A percentile compares a stretch with the other conserved stretches of the same genome.
Conservation (phyloP, 2,797 vertebrate species). For the Monodelphis domestica region DNA sequence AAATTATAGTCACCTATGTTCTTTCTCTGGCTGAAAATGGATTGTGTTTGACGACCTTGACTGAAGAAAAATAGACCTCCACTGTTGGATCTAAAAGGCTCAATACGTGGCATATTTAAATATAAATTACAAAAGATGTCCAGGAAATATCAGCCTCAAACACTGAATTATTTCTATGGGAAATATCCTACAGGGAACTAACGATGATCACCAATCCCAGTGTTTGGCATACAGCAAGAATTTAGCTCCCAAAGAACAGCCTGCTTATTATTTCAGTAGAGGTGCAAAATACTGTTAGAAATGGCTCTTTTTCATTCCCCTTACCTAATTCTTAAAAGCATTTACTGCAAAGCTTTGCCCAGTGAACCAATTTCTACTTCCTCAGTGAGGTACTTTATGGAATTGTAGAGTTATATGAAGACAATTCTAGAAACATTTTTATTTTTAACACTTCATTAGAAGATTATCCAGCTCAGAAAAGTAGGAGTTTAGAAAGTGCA, state of each 20-base stretch:
- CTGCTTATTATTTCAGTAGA: neutral
- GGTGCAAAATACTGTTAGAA: slow-evolving; percentile 9
- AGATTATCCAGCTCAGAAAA: slow-evolving; percentile 63
- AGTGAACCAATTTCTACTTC: slow-evolving; percentile 57
- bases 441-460: slow-evolving; percentile 51
- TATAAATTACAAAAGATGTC: slow-evolving; percentile 1
- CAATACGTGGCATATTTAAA: slow-evolving; percentile 23
- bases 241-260: neutral
- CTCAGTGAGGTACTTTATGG: slow-evolving; percentile 57
- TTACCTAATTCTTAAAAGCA: slow-evolving; percentile 43
- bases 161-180: neutral
- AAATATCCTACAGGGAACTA: neutral
- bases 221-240: neutral
- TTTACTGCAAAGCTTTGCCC: slow-evolving; percentile 44
- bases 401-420: slow-evolving; percentile 34
- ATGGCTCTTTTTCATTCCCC: slow-evolving; percentile 39
- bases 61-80: neutral
- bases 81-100: neutral
- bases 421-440: slow-evolving; percentile 33
- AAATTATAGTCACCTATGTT: neutral
- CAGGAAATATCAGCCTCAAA: neutral
- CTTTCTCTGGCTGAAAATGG: neutral
- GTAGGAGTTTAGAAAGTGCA: slow-evolving; percentile 34
- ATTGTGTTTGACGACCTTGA: neutral
- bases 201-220: neutral